Base-by-base conservation (phyloP, 1,140 invertebrate genomes). In the Tetraneura akinire region DNA sequence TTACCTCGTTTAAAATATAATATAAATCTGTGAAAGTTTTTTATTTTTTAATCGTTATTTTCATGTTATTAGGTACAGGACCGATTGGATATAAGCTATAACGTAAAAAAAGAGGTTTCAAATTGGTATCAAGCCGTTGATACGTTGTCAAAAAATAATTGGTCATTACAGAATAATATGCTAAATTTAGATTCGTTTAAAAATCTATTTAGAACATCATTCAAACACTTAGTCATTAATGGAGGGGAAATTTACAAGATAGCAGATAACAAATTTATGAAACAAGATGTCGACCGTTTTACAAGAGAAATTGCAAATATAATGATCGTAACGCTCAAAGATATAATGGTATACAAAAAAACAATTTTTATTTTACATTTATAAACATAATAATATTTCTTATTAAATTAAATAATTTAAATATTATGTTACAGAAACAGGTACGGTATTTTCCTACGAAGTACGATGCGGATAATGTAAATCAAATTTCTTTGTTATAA, bases 351-450 rank as follows among this genome's bases (percentile, higher is more conserved):
- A 76, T 16, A n/a, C n/a, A 37, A 21, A 21, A 37, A 37, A 37
- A n/a, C n/a, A 1, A 8, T 21, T 8, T 8, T n/a, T 8, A 14
- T 8, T 8, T n/a, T 8, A 14, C 11, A 13, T 45, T n/a, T 21
- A 64, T 42, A 4, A 14, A 21, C 10, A 11, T 37, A 3, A 6
- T n/a, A n/a, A n/a, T n/a, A n/a, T n/a, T n/a, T n/a, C n/a, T n/a
- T n/a, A n/a, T n/a, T n/a, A n/a, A n/a, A n/a, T 45, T 45, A 45
- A n/a, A 3, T 21, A 47, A 26, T 26, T 51, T 29, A 4, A 11
- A 71, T 23, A 16, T 51, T 51, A 0, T 71, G 45, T 71, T 71
- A 5, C 68, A 71, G 68, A 51, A 51, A n/a, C 68, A 71, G 51
- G 3, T 71, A 6, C 45, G 45, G 18, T 1, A 18, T 3, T 9